These are phyloP conservation scores for Glyphotaelius pellucidus DNA, from an alignment of 2,888 invertebrate genomes.

Conservation along the genomic window DNA sequence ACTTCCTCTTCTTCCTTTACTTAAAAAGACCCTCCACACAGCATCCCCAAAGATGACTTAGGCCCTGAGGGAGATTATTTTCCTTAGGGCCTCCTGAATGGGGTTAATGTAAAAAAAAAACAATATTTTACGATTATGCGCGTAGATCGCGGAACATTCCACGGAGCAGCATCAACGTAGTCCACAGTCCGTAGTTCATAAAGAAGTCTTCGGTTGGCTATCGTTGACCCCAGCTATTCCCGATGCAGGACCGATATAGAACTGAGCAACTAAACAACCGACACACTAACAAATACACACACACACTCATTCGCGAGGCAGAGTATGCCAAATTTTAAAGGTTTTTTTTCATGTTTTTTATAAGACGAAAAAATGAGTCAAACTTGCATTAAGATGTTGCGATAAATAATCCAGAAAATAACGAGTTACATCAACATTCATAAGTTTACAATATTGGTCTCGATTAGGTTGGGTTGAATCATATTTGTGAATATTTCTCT, in stretches of 20 bases:
- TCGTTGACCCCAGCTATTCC: conserved; percentile 39
- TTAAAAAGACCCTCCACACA: too few species aligned
- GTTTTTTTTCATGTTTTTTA: not conserved
- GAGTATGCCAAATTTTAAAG: not conserved
- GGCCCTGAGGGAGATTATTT: too few species aligned
- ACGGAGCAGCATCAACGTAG: conserved; percentile 65
- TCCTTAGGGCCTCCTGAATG: too few species aligned
- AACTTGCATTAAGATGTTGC: not conserved
- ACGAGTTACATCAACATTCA: not conserved
- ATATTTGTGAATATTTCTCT: too few species aligned
- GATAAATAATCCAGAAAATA: not conserved
- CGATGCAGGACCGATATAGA: not conserved
- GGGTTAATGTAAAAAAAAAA: too few species aligned
- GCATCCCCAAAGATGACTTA: too few species aligned
- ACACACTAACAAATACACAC: not conserved
- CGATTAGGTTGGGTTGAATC: too few species aligned
- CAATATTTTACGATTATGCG: not conserved
- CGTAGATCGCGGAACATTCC: conserved; percentile 59
- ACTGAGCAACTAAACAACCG: not conserved
- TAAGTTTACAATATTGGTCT: not conserved
- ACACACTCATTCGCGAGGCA: not conserved
- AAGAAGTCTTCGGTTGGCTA: not conserved
- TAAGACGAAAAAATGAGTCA: not conserved
- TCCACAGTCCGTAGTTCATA: conserved; percentile 68
- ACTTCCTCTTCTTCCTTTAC: too few species aligned